Evolutionary conservation across 2,113 vertebrate species (phyloP).

Genomic region (Elephas maximus): DNA sequence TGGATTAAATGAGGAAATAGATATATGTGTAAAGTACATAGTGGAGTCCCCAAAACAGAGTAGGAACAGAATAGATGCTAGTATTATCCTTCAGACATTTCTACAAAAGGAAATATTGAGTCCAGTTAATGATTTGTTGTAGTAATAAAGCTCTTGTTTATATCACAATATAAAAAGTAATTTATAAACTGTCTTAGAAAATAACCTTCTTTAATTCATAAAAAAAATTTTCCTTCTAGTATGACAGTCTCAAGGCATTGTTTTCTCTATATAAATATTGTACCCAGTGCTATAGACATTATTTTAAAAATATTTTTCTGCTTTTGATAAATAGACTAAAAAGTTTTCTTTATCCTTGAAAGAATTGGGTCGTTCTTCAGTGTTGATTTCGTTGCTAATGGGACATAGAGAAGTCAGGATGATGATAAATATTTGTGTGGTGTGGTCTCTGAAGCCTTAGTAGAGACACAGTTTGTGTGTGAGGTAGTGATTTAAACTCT

Average conservation of each 20-base stretch:
- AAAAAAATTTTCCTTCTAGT: neutral
- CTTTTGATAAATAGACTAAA: conserved; percentile 25
- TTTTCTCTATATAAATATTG: conserved; percentile 18
- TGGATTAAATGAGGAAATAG: conserved; percentile 2
- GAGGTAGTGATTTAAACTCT: neutral
- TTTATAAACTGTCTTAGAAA: conserved; percentile 27
- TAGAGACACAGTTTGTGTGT: neutral
- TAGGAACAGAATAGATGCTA: neutral
- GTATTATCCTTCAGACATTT: neutral
- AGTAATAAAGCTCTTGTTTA: neutral
- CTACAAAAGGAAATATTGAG: neutral
- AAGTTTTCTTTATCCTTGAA: conserved; percentile 12
- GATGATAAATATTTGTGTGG: neutral
- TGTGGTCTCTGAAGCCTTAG: neutral
- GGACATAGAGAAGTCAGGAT: neutral
- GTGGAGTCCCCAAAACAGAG: neutral
- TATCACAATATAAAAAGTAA: conserved; percentile 23
- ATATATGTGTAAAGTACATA: neutral
- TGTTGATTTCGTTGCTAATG: conserved; percentile 41
- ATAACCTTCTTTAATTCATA: conserved; percentile 39
- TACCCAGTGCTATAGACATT: neutral
- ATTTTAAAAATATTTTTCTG: conserved; percentile 42
- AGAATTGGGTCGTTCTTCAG: conserved; percentile 33
- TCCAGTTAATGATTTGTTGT: neutral
- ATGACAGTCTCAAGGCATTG: neutral